Evolutionary conservation across 2,113 vertebrate species (phyloP).

Genomic region (Cryptotis parvus): DNA sequence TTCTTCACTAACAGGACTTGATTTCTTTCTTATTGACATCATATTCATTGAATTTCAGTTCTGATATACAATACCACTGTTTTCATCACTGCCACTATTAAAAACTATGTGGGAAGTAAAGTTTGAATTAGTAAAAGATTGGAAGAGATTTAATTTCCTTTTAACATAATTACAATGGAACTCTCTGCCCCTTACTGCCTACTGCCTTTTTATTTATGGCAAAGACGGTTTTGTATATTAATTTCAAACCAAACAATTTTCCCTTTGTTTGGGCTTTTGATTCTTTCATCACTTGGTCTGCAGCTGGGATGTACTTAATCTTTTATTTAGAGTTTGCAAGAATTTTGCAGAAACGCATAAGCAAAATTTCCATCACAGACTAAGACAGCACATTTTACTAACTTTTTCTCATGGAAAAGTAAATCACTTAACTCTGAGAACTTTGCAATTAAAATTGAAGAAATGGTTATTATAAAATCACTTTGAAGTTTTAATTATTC

Average conservation of each 20-base stretch:
- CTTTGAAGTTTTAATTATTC: conserved; percentile 52
- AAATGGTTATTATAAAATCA: neutral
- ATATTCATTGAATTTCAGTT: conserved; percentile 31
- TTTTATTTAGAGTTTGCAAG: conserved; percentile 48
- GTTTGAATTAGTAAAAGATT: conserved; percentile 40
- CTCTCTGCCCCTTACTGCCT: conserved; percentile 23
- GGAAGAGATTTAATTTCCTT: conserved; percentile 54
- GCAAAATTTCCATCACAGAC: conserved; percentile 21
- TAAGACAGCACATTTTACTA: neutral
- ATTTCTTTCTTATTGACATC: neutral
- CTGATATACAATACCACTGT: neutral
- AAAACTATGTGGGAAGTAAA: conserved; percentile 33
- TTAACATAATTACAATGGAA: conserved; percentile 45
- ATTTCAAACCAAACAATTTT: conserved; percentile 59
- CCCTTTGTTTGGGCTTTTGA: conserved; percentile 30
- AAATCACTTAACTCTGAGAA: conserved; percentile 41
- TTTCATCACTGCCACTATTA: conserved; percentile 28
- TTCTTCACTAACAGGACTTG: conserved; percentile 11
- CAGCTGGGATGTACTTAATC: conserved; percentile 46
- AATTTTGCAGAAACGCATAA: neutral
- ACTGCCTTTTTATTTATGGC: conserved; percentile 42
- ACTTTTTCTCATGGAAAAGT: conserved; percentile 26
- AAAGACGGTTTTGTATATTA: neutral
- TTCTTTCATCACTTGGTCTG: conserved; percentile 52
- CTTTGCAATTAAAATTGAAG: conserved; percentile 8